phyloP scores from a whole-genome alignment of 1,140 invertebrate species.

The Zaprionus vittiger region DNA sequence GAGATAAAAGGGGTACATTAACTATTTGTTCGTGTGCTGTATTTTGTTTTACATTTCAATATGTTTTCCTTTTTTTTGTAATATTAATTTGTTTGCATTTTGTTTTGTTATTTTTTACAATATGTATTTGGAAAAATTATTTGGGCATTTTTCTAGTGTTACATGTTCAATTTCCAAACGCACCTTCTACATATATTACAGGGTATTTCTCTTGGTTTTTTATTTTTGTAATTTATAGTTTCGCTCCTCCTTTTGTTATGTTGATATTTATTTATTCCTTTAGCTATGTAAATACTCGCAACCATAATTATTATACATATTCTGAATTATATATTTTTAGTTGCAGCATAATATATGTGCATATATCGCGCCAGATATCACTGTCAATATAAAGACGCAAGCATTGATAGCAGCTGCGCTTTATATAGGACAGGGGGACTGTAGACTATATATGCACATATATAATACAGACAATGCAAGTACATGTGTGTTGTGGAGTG shows the following conservation, averaged over 20 bases:
- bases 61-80: slow-evolving; percentile 6
- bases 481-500: slow-evolving; percentile 23
- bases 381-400: background rate
- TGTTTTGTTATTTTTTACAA: slow-evolving; percentile 42
- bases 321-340: slow-evolving; percentile 28
- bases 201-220: slow-evolving; percentile 27
- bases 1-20: slow-evolving; percentile 16
- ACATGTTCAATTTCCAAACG: slow-evolving; percentile 16
- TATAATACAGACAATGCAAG: slow-evolving; percentile 8
- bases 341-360: slow-evolving; percentile 1
- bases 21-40: slow-evolving; percentile 38
- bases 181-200: slow-evolving; percentile 45
- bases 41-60: slow-evolving; percentile 18
- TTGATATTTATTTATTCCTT: slow-evolving; percentile 38
- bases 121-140: slow-evolving; percentile 53
- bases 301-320: slow-evolving; percentile 42
- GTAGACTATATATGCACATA: slow-evolving; percentile 18
- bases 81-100: slow-evolving; percentile 18
- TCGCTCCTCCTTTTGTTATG: slow-evolving; percentile 20
- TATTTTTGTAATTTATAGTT: slow-evolving; percentile 2
- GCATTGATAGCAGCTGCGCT: background rate
- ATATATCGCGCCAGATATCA: background rate
- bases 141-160: slow-evolving; percentile 47
- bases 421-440: background rate
- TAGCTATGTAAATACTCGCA: slow-evolving; percentile 56